Base-by-base conservation (phyloP, 64 coral and sea anemone genomes). In the Montipora sp. region DNA sequence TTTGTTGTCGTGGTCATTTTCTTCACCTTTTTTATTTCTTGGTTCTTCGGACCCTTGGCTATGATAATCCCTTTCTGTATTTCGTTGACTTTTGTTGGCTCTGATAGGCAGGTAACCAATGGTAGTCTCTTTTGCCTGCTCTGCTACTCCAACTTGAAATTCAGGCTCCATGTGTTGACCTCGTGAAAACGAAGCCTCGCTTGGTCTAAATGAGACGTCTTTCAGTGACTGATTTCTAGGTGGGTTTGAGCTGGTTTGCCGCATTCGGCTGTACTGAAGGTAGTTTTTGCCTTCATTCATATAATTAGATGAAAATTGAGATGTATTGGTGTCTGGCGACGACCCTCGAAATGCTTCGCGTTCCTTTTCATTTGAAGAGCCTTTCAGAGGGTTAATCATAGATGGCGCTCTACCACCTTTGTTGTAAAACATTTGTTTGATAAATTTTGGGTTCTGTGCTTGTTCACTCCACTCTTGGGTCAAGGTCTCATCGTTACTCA, bases 1-100 rank as follows among this genome's bases (percentile, higher is more conserved):
- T 16, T 14, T 70, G 47, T 85, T 71, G 45, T 85, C 82, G 9
- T 72, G 82, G 4, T 85, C 65, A n/a, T 46, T 83, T 83, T 67
- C 80, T 9, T 68, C 19, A 5, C 16, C 5, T 47, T 65, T 24
- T 22, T 66, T 15, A 61, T 66, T 83, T 3, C 13, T 5, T 18
- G 7, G 45, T 22, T 19, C 27, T 19, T 83, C 24, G 47, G 80
- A 83, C 3, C 14, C 8, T 67, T 23, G 5, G 14, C 22, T 44
- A 14, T 55, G 3, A n/a, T 18, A 68, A 8, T 50, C 9, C 43
- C 45, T 85, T 51, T 51, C 19, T 4, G 59, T n/a, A 21, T 68
- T 43, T 11, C 49, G 16, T 50, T 85, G 61, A 20, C 9, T 46
- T 20, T 85, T 5, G 16, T 15, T 13, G 10, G 7, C 2, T 51